Evolutionary conservation across 2,797 vertebrate genomes (phyloP).

Genomic region (Cygnus olor): DNA sequence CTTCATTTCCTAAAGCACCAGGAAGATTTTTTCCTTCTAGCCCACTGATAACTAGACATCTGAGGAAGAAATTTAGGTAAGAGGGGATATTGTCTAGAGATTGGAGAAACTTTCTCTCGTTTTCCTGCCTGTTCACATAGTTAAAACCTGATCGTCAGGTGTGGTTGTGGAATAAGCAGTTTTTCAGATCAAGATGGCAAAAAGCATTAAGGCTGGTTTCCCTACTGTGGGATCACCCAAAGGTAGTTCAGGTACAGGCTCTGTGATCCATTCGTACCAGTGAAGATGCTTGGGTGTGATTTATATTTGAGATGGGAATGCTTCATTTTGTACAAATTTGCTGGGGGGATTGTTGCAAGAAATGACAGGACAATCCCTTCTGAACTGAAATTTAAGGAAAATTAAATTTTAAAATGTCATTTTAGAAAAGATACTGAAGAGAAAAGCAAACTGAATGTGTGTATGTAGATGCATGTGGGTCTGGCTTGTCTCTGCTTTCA

Average conservation of each 20-base stretch:
- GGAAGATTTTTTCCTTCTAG: neutral
- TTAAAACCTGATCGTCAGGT: neutral
- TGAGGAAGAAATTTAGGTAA: neutral
- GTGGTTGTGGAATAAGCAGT: neutral
- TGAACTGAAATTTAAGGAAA: neutral
- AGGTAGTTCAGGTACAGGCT: neutral
- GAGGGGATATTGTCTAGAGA: neutral
- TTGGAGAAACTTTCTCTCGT: neutral
- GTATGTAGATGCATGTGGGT: neutral
- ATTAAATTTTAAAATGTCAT: neutral
- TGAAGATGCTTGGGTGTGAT: neutral
- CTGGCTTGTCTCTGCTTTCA: neutral
- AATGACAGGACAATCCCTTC: neutral
- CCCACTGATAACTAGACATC: neutral
- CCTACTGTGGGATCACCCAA: neutral
- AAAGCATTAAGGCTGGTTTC: neutral
- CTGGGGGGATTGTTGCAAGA: neutral
- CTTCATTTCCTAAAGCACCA: neutral
- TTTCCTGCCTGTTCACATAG: neutral
- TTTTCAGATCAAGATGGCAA: neutral
- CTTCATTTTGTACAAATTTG: neutral
- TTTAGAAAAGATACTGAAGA: neutral
- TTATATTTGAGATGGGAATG: neutral
- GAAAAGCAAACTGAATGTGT: neutral
- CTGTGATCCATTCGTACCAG: fast-evolving